Evolutionary conservation across 2,888 invertebrate species (phyloP), one percentile per base, ranked within the genome.

Genomic region (Idaea dimidiata): DNA sequence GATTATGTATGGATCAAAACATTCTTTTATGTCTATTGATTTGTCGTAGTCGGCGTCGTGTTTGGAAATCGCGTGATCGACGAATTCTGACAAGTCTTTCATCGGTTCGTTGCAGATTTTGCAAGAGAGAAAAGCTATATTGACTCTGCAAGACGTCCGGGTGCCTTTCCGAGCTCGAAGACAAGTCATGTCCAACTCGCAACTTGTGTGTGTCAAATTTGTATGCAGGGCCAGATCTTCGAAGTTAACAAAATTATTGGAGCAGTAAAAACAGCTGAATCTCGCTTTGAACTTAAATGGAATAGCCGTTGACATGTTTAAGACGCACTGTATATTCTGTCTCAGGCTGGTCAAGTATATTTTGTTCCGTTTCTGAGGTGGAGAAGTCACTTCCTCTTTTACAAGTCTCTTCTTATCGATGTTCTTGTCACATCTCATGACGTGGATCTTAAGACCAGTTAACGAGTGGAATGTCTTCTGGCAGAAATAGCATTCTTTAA

Each of bases 281-380:
- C 84, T 88, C 0, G 86, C 81, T 65, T 89, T 86, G 66, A 88
- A 92, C 66, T 86, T 87, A 59, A 92, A 92, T 0, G 91, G 91
- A 3, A 86, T 69, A 0, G 88, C 91, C 0, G 88, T 89, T 0
- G 92, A 89, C 88, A 88, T 89, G 65, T 91, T 91, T 0, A 91
- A 68, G 0, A 92, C 85, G 60, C 81, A 85, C 62, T 83, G 81
- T 54, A 92, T 91, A 63, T 92, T 91, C 62, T 83, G 78, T 16
- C 91, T 72, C 10, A 91, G 88, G 71, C 83, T 83, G n/a, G 72
- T 53, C 0, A 87, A 71, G 31, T 89, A 85, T 59, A 82, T 84
- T 58, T 84, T 84, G 66, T 80, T 86, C 62, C 68, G 78, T 8
- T 80, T 71, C 75, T 6, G 76, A 75, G n/a, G 72, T 69, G 0